A percentile compares a stretch with the other conserved stretches of the same genome.
These are phyloP conservation scores for Brachyptera putata DNA, from an alignment of 2,888 invertebrate genomes.

Conservation along the genomic window DNA sequence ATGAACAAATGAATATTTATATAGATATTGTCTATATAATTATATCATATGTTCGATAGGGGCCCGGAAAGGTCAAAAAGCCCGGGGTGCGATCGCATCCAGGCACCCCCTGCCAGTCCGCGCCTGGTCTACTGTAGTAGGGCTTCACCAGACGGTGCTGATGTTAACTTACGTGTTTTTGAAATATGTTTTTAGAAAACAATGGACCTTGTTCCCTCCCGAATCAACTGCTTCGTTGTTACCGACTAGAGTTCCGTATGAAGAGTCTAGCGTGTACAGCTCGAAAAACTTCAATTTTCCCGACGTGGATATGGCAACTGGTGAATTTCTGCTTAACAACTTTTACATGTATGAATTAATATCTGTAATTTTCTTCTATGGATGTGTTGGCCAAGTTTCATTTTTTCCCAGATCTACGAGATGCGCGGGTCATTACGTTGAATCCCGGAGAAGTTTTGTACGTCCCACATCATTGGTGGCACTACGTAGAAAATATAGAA, in stretches of 20 bases:
- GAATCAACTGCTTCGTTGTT: conserved; percentile 59
- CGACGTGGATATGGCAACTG: conserved; percentile 16
- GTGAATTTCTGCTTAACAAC: too few relatives aligned
- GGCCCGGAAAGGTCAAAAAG: too few relatives aligned
- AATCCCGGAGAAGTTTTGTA: conserved; percentile 82
- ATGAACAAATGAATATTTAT: too few relatives aligned
- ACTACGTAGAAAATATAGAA: conserved; percentile 74
- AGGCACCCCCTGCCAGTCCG: too few relatives aligned
- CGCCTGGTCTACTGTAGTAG: too few relatives aligned
- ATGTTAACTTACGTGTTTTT: too few relatives aligned
- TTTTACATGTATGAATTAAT: too few relatives aligned
- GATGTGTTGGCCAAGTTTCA: not conserved
- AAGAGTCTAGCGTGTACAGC: conserved; percentile 93
- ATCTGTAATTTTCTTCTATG: not conserved
- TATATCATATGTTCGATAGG: too few relatives aligned
- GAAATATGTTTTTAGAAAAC: conserved; percentile 68
- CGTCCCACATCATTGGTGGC: conserved; percentile 95
- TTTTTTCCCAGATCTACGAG: conserved; percentile 23
- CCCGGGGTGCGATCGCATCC: too few relatives aligned
- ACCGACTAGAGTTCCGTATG: conserved; percentile 86
- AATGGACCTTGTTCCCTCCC: conserved; percentile 89
- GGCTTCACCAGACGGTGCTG: too few relatives aligned
- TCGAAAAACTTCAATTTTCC: conserved; percentile 75
- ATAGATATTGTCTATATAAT: too few relatives aligned
- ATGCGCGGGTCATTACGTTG: conserved; percentile 58